These are phyloP conservation scores for Orientallactaga bullata DNA, from an alignment of 2,113 vertebrate species.

Conservation along the genomic window DNA sequence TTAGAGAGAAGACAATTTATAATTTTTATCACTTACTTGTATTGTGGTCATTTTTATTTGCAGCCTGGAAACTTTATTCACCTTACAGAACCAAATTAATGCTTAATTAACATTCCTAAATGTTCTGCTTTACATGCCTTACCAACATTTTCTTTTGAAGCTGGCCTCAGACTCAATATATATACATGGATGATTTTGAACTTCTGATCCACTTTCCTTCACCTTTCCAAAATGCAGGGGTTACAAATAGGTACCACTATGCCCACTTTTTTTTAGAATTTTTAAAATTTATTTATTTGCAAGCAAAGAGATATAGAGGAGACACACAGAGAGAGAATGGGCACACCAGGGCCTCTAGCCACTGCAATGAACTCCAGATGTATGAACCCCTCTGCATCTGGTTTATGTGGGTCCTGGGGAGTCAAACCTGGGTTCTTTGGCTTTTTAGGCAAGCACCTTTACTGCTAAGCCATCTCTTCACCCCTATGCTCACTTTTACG, in stretches of 20 bases:
- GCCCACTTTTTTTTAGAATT: not conserved
- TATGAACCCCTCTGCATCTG: too few species aligned
- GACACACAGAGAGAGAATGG: too few species aligned
- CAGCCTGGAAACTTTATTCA: not conserved
- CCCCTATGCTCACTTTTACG: not conserved
- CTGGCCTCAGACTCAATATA: not conserved
- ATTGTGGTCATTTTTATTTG: conserved; percentile 52
- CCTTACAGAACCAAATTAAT: conserved; percentile 38
- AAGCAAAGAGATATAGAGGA: too few species aligned
- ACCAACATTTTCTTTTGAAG: conserved; percentile 3
- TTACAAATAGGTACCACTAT: not conserved
- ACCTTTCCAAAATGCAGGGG: not conserved
- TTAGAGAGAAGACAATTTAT: conserved; percentile 43
- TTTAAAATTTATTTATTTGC: too few species aligned
- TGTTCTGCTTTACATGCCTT: conserved; percentile 6
- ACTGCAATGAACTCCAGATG: too few species aligned
- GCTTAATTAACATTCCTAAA: conserved; percentile 58
- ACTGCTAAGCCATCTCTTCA: too few species aligned
- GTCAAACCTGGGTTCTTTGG: too few species aligned
- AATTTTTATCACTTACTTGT: conserved; percentile 50
- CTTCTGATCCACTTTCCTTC: not conserved
- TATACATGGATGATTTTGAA: not conserved
- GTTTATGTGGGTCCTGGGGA: too few species aligned
- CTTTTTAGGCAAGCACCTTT: too few species aligned
- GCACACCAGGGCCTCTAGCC: too few species aligned